A percentile compares a stretch with the other conserved stretches of the same genome.
Evolutionary conservation across 2,888 invertebrate genomes (phyloP).

Genomic region (Megamerina dolium): DNA sequence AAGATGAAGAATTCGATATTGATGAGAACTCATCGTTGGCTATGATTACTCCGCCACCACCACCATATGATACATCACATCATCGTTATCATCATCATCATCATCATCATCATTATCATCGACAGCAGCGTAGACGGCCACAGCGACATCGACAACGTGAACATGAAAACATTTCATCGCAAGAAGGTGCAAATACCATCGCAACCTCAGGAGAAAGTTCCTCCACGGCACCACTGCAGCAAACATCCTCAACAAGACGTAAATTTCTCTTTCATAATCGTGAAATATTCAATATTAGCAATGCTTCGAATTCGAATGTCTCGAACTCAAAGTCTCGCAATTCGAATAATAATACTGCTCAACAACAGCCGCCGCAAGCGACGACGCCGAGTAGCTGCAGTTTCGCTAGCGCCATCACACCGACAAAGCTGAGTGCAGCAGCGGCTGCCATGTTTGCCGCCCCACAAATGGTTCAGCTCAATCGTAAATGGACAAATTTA

Average conservation of each 20-base stretch:
- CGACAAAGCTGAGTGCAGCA: constrained; percentile 39
- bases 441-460: constrained; percentile 45
- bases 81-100: constrained; percentile 10
- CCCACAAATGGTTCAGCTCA: constrained; percentile 45
- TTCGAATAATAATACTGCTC: constrained; percentile 19
- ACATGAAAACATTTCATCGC: too few relatives aligned
- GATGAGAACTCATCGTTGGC: constrained; percentile 33
- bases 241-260: constrained; percentile 26
- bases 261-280: constrained; percentile 40
- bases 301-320: too few relatives aligned
- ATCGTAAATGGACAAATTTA: constrained; percentile 46
- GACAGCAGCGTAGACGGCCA: background rate
- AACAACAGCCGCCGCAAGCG: constrained; percentile 20
- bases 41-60: constrained; percentile 45
- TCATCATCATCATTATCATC: background rate
- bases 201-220: too few relatives aligned
- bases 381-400: constrained; percentile 19
- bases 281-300: constrained; percentile 40
- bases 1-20: constrained; percentile 13
- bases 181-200: too few relatives aligned
- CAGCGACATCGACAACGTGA: constrained; percentile 3
- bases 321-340: constrained; percentile 7
- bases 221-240: constrained; percentile 17
- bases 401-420: constrained; percentile 36
- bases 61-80: constrained; percentile 39